Evolutionary conservation across 2,888 invertebrate genomes (phyloP).

Genomic region (Lamellibrachia satsuma): DNA sequence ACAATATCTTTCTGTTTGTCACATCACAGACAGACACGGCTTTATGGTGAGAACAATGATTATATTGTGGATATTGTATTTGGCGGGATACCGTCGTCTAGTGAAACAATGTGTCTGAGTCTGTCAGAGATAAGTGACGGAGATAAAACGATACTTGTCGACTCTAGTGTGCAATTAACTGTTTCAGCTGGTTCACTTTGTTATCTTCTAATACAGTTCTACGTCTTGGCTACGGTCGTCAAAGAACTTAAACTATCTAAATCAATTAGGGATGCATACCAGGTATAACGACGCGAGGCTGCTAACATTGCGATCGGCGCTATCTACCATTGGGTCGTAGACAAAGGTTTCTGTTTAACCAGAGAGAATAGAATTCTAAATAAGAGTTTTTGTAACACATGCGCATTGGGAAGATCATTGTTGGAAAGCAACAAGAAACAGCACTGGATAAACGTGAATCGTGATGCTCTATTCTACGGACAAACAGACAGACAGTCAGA

Average conservation of each 20-base stretch:
- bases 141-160: neutral
- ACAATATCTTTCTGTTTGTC: neutral
- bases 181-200: neutral
- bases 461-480: too few relatives aligned
- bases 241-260: neutral
- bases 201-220: neutral
- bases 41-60: neutral
- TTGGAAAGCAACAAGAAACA: too few relatives aligned
- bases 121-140: neutral
- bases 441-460: too few relatives aligned
- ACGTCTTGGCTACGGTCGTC: neutral
- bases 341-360: neutral
- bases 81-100: neutral
- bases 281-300: neutral
- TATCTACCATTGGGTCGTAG: neutral
- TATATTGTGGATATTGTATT: neutral
- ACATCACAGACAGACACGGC: neutral
- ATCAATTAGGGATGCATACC: neutral
- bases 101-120: neutral
- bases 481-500: too few relatives aligned
- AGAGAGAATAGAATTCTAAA: neutral
- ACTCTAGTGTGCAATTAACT: neutral
- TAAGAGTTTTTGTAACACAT: neutral
- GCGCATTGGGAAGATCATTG: too few relatives aligned
- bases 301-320: neutral